Percentiles rank a stretch among this genome's conserved stretches.
phyloP scores from a whole-genome alignment of 2,797 vertebrate species.

The Acipenser ruthenus region DNA sequence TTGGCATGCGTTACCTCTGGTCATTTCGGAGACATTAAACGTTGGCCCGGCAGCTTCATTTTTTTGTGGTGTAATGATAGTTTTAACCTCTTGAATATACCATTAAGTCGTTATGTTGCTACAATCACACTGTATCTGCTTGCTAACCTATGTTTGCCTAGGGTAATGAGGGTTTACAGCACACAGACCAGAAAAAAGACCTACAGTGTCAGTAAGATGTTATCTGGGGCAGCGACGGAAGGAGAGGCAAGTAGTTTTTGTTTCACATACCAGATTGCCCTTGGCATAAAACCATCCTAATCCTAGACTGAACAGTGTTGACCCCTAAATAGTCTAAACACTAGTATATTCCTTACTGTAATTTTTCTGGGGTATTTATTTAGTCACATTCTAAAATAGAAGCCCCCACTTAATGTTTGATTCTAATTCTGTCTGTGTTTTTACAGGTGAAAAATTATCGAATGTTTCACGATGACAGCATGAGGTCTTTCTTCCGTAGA shows the following conservation, averaged over 20 bases:
- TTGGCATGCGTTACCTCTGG: too few species aligned
- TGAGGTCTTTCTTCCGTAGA: constrained; percentile 93
- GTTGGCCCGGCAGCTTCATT: too few species aligned
- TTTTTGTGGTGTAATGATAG: too few species aligned
- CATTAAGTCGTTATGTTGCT: too few species aligned
- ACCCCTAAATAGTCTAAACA: too few species aligned
- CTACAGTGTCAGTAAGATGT: constrained; percentile 88
- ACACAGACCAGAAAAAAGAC: constrained; percentile 84
- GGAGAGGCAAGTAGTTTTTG: constrained; percentile 70
- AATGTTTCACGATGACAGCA: constrained; percentile 96
- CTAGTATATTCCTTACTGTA: too few species aligned
- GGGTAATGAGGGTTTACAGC: constrained; percentile 84
- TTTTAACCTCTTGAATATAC: not conserved
- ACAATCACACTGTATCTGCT: not conserved
- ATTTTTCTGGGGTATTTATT: too few species aligned
- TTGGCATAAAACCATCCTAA: too few species aligned
- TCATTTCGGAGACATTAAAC: too few species aligned
- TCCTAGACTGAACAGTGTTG: too few species aligned
- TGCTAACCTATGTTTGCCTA: constrained; percentile 29
- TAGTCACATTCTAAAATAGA: too few species aligned
- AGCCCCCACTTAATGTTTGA: not conserved
- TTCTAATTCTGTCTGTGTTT: not conserved
- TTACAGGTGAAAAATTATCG: constrained; percentile 75
- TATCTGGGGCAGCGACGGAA: constrained; percentile 64
- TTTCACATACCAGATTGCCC: too few species aligned